Percentiles rank a stretch among this genome's conserved stretches.
These are phyloP conservation scores for Calosoma granatense DNA, from an alignment of 1,140 invertebrate genomes.

Conservation along the genomic window DNA sequence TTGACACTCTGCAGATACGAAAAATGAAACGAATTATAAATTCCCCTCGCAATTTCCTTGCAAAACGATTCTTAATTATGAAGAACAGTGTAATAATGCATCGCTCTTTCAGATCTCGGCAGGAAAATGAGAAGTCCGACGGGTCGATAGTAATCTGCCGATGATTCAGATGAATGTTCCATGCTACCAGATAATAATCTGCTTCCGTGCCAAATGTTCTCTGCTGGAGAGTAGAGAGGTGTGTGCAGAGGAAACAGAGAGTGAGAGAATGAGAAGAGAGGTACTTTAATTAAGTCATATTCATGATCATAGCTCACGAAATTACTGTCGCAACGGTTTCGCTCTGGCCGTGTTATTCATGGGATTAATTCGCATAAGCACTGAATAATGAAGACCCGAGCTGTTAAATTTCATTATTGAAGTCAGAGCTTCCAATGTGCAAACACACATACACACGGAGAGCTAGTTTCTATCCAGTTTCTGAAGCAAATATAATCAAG, in stretches of 20 bases:
- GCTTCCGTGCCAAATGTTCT: neutral
- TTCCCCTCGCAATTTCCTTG: too few relatives aligned
- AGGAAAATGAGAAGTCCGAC: too few relatives aligned
- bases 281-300: slow-evolving; percentile 5
- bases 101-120: too few relatives aligned
- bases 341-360: neutral
- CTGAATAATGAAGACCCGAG: slow-evolving; percentile 6
- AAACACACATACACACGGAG: too few relatives aligned
- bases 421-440: neutral
- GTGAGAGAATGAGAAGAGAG: neutral
- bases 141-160: neutral
- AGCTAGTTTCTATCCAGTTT: neutral
- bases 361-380: slow-evolving; percentile 6
- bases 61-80: too few relatives aligned
- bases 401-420: slow-evolving; percentile 8
- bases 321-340: slow-evolving; percentile 3
- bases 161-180: neutral
- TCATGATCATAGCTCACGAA: slow-evolving; percentile 8
- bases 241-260: neutral
- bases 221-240: neutral
- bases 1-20: too few relatives aligned
- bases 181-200: slow-evolving; percentile 1
- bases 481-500: slow-evolving; percentile 7
- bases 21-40: too few relatives aligned
- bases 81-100: too few relatives aligned